Evolutionary conservation across 2,888 invertebrate genomes (phyloP), one percentile per base, ranked within the genome.

Genomic region (Mythimna pallens): DNA sequence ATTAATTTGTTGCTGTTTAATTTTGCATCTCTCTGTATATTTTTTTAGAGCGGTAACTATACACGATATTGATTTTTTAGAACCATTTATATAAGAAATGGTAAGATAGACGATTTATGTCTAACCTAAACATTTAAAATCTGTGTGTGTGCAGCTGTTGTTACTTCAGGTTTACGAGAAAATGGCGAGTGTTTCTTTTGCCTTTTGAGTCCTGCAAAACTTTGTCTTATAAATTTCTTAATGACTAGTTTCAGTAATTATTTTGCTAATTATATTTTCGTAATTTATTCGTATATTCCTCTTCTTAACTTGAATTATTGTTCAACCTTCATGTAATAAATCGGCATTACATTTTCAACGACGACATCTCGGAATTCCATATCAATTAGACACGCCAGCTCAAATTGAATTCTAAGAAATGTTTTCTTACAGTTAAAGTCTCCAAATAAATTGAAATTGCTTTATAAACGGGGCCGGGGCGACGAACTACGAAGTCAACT

Each of bases 361-460:
- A 52, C 12, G 50, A 62, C 58, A 59, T 55, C 62, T 66, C 62
- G 22, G 55, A 61, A 78, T 59, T 65, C 43, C 40, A 70, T 68
- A 78, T 74, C 65, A 76, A 74, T 76, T 66, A 76, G 20, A 54
- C 22, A 64, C 58, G 34, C 58, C 40, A 67, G 43, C 58, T 54
- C 36, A 78, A 84, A 74, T 76, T 74, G 50, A 73, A 83, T 81
- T 71, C 65, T 57, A 59, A 50, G 64, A 70, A 83, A 55, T 71
- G 64, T 73, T 83, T 78, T 65, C 69, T 70, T 61, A 52, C 62
- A 65, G 57, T 75, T 63, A 57, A 52, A 70, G 64, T 64, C 59
- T 67, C 43, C 47, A 59, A 81, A 78, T 72, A 72, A 79, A 79
- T 76, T 75, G 74, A 80, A 81, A 82, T 84, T 67, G 70, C 74